These are phyloP conservation scores for Chaetodon auriga DNA, from an alignment of 2,113 vertebrate species.

Conservation along the genomic window DNA sequence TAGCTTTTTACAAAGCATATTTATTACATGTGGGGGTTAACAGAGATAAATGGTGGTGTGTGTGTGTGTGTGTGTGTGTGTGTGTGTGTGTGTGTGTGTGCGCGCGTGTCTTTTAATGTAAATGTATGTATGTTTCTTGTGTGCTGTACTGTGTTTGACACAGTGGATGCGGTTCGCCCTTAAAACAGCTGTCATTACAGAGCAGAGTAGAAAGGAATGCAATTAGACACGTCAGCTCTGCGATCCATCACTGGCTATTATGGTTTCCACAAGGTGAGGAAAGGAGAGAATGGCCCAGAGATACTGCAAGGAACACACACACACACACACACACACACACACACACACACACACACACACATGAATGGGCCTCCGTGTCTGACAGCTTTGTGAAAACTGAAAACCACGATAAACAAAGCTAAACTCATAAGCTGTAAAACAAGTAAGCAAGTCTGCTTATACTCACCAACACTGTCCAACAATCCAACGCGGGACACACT, in stretches of 20 bases:
- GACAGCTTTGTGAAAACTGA: conserved; percentile 51
- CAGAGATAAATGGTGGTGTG: conserved; percentile 3
- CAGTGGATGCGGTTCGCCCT: conserved; percentile 90
- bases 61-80: conserved; percentile 25
- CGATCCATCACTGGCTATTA: conserved; percentile 92
- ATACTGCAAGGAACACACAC: conserved; percentile 36
- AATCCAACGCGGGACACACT: conserved; percentile 20
- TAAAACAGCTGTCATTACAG: conserved; percentile 94
- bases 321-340: conserved; percentile 30
- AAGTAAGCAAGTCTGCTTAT: conserved; percentile 35
- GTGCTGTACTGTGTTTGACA: conserved; percentile 89
- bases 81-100: neutral
- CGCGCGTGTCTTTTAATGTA: conserved; percentile 20
- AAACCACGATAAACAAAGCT: conserved; percentile 53
- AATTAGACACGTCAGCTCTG: conserved; percentile 94
- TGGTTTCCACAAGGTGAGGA: conserved; percentile 90
- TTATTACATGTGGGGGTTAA: neutral
- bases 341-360: conserved; percentile 33
- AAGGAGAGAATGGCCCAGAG: conserved; percentile 73
- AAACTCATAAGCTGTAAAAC: conserved; percentile 19
- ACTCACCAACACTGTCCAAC: conserved; percentile 23
- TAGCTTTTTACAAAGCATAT: neutral
- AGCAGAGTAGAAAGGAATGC: conserved; percentile 90
- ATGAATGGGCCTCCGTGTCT: conserved; percentile 27
- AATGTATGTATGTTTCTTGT: conserved; percentile 32